These are phyloP conservation scores for Podilymbus podiceps DNA, from an alignment of 2,113 vertebrate species.

Conservation along the genomic window DNA sequence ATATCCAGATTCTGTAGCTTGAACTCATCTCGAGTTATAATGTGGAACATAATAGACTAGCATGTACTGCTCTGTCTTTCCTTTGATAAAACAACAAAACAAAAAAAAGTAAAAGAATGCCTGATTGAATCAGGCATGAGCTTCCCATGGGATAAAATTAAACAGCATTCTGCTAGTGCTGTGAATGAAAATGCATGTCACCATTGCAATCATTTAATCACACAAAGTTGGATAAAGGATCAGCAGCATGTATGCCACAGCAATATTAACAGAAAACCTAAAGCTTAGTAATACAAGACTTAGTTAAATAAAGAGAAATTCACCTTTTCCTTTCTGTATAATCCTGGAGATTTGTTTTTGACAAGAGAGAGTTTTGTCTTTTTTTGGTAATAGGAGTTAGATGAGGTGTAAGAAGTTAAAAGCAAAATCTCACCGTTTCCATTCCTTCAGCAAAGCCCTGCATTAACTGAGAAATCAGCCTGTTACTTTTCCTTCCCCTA, in stretches of 20 bases:
- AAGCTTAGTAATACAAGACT: not conserved
- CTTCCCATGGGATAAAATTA: constrained; percentile 58
- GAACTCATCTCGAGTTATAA: not conserved
- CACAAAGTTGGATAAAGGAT: not conserved
- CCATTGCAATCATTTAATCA: constrained; percentile 20
- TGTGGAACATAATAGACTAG: constrained; percentile 2
- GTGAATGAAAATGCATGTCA: constrained; percentile 61
- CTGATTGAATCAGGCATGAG: constrained; percentile 57
- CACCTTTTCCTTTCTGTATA: not conserved
- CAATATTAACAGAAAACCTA: not conserved
- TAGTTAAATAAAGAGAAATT: not conserved
- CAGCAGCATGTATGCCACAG: not conserved
- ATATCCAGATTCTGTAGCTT: not conserved
- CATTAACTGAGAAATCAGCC: constrained; percentile 35
- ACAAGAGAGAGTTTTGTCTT: not conserved
- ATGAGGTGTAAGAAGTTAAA: not conserved
- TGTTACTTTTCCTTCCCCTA: constrained; percentile 17
- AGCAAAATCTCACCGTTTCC: not conserved
- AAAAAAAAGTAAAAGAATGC: constrained; percentile 18
- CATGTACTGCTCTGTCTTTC: constrained; percentile 22
- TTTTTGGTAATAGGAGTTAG: not conserved
- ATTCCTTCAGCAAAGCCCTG: not conserved
- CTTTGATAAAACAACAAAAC: constrained; percentile 23
- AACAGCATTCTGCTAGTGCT: constrained; percentile 47
- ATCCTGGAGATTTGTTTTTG: constrained; percentile 14